Evolutionary conservation across 2,797 vertebrate species (phyloP).

Genomic region (Phrynocephalus forsythii): DNA sequence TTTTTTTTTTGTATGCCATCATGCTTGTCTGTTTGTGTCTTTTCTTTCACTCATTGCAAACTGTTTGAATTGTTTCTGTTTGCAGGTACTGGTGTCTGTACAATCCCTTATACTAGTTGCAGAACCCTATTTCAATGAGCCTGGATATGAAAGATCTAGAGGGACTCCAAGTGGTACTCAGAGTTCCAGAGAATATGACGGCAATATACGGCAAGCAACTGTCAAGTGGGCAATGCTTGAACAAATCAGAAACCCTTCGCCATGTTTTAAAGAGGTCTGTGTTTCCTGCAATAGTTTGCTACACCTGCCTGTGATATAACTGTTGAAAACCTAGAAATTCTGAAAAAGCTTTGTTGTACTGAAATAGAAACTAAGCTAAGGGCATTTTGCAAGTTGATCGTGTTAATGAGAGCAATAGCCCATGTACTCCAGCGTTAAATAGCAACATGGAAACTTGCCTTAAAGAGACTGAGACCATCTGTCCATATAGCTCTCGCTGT

Average conservation of each 20-base stretch:
- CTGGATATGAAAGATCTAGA: constrained; percentile 95
- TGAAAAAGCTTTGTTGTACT: neutral
- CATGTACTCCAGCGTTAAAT: neutral
- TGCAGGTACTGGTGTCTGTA: constrained; percentile 95
- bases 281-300: constrained; percentile 8
- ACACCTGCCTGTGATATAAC: neutral
- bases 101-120: constrained; percentile 97
- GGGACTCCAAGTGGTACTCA: constrained; percentile 97
- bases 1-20: neutral
- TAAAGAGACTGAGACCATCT: too few relatives aligned
- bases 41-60: constrained; percentile 13
- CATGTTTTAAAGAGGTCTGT: constrained; percentile 97
- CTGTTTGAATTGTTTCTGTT: constrained; percentile 26
- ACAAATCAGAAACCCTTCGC: constrained; percentile 95
- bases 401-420: neutral
- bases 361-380: neutral
- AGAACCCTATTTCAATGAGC: constrained; percentile 99
- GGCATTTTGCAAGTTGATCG: neutral
- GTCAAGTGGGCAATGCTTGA: constrained; percentile 99
- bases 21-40: neutral
- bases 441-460: too few relatives aligned
- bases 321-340: neutral
- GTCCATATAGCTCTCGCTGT: too few relatives aligned
- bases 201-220: constrained; percentile 96
- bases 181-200: constrained; percentile 97